phyloP scores from a whole-genome alignment of 2,113 vertebrate species.

The Megaceryle maxima region DNA sequence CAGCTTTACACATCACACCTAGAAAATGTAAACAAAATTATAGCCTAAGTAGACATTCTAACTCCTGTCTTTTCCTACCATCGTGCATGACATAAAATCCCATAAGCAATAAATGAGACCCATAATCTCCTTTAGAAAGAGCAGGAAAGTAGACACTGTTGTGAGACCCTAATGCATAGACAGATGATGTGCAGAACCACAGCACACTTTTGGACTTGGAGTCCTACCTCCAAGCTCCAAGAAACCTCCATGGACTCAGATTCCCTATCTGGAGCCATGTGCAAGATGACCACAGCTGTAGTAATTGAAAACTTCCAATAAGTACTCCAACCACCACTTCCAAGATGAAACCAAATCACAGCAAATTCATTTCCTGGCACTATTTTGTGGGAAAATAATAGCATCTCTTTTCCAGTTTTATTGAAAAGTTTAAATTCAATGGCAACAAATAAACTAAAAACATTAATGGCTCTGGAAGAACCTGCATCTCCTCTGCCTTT shows the following conservation, averaged over 20 bases:
- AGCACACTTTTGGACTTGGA: not conserved
- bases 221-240: not conserved
- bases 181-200: not conserved
- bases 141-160: not conserved
- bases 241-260: not conserved
- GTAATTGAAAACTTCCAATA: not conserved
- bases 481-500: constrained; percentile 13
- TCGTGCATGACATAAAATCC: not conserved
- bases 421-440: constrained; percentile 29
- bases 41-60: not conserved
- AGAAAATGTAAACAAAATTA: not conserved
- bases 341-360: constrained; percentile 15
- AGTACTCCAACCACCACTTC: not conserved
- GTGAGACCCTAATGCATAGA: fast-evolving
- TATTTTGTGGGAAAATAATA: constrained; percentile 19
- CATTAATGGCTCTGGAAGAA: not conserved
- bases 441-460: constrained; percentile 38
- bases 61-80: not conserved
- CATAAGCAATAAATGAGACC: not conserved
- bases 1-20: not conserved
- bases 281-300: not conserved
- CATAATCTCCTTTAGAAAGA: not conserved
- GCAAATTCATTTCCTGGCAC: constrained; percentile 53
- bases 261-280: not conserved
- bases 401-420: constrained; percentile 34